Percentiles rank a stretch among this genome's conserved stretches.
These are phyloP conservation scores for Magallana ariakensis DNA, from an alignment of 1,140 invertebrate species.

Conservation along the genomic window DNA sequence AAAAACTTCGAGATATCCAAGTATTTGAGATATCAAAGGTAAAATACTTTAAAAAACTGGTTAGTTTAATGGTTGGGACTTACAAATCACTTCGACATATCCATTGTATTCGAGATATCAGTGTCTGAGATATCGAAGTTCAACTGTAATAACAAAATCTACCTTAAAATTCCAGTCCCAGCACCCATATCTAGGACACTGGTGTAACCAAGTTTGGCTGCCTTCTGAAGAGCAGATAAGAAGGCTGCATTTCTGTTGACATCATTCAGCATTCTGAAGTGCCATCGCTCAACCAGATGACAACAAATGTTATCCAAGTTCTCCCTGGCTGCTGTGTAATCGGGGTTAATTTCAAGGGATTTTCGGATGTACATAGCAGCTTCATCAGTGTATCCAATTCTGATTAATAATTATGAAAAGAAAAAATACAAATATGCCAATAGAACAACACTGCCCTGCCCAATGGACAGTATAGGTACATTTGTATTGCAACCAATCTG, in stretches of 20 bases:
- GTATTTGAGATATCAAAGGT: no score
- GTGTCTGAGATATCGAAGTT: no score
- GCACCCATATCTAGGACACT: slow-evolving; percentile 87
- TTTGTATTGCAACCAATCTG: no score
- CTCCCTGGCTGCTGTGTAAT: slow-evolving; percentile 73
- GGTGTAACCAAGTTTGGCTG: slow-evolving; percentile 81
- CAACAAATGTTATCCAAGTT: slow-evolving; percentile 80
- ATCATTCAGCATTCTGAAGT: slow-evolving; percentile 91
- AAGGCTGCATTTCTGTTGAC: slow-evolving; percentile 85
- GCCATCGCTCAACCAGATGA: slow-evolving; percentile 86
- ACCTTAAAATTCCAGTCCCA: slow-evolving; percentile 86
- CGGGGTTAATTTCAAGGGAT: slow-evolving; percentile 74
- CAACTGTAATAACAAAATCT: not conserved
- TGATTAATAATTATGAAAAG: slow-evolving; percentile 56
- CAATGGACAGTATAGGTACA: no score
- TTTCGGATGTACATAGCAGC: slow-evolving; percentile 75
- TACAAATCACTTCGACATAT: no score
- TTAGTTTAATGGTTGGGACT: no score
- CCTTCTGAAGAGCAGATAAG: slow-evolving; percentile 83
- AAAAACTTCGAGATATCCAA: no score
- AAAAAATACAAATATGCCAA: no score
- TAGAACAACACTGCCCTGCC: no score
- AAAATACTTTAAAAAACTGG: no score
- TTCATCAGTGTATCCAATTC: slow-evolving; percentile 76
- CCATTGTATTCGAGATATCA: no score